Conservation (phyloP, 2,888 invertebrate genomes). For the Apodemia zela region DNA sequence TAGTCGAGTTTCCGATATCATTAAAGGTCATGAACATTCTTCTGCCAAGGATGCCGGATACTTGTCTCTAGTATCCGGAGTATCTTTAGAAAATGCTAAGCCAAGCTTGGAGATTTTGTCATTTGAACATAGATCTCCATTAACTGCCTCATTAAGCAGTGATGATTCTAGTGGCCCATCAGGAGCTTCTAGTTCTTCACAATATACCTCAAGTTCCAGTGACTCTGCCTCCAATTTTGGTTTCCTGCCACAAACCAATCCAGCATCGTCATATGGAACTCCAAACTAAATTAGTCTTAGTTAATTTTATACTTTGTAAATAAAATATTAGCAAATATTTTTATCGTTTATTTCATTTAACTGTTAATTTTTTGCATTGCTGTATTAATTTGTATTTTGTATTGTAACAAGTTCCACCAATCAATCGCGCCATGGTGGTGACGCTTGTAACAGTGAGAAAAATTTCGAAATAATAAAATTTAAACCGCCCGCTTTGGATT, state of each 20-base stretch:
- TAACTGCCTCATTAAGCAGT: conserved; percentile 14
- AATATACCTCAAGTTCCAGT: conserved; percentile 25
- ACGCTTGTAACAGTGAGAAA: too few species aligned
- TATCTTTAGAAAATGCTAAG: conserved; percentile 59
- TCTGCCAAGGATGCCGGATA: conserved; percentile 64
- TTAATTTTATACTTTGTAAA: conserved; percentile 35
- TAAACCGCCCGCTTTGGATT: too few species aligned
- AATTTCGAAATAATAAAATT: too few species aligned
- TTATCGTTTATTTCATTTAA: conserved; percentile 11
- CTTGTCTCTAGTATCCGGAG: conserved; percentile 62
- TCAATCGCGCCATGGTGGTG: too few species aligned
- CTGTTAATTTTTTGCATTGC: neutral
- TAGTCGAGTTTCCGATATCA: conserved; percentile 57
- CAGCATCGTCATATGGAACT: conserved; percentile 54
- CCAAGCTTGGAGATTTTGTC: conserved; percentile 70
- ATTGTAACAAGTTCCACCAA: neutral
- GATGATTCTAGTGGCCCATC: conserved; percentile 15
- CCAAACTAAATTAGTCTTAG: conserved; percentile 49
- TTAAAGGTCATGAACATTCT: conserved; percentile 63
- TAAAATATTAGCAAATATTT: conserved; percentile 30
- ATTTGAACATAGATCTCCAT: conserved; percentile 60
- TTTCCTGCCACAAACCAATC: conserved; percentile 59
- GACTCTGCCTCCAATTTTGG: conserved; percentile 40
- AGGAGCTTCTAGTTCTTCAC: neutral
- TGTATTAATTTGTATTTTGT: too few species aligned